These are phyloP conservation scores for Perizoma affinitatum DNA, from an alignment of 2,888 invertebrate species.

Conservation along the genomic window DNA sequence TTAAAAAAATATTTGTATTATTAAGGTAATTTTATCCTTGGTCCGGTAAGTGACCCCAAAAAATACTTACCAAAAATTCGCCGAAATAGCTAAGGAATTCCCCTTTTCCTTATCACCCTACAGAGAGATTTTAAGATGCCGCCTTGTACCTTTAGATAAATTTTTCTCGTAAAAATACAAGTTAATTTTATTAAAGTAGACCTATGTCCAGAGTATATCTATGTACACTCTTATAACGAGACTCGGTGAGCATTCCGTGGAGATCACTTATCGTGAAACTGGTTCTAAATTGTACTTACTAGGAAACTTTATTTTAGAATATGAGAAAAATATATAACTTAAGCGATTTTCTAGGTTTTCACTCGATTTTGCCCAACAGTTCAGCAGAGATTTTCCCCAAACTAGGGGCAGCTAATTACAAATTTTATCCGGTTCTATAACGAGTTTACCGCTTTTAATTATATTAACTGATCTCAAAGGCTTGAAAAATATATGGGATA, in stretches of 20 bases:
- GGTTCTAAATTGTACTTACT: constrained; percentile 7
- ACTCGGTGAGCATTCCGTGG: background rate
- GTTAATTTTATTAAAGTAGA: constrained; percentile 2
- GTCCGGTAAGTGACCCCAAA: background rate
- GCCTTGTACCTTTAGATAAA: background rate
- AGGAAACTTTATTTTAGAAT: background rate
- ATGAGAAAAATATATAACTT: too few species aligned
- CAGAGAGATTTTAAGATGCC: constrained; percentile 1
- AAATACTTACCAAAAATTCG: background rate
- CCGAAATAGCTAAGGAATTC: background rate
- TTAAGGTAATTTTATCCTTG: background rate
- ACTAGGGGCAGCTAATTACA: too few species aligned
- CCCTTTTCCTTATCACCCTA: constrained; percentile 7
- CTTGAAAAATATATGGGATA: too few species aligned
- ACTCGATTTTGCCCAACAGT: too few species aligned
- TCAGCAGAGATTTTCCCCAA: too few species aligned
- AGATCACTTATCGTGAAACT: constrained; percentile 6
- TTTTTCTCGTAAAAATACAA: constrained; percentile 3
- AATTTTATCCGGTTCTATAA: too few species aligned
- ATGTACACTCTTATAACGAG: background rate
- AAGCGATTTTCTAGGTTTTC: too few species aligned
- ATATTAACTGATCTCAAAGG: too few species aligned
- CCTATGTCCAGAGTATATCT: too few species aligned
- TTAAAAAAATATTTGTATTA: too few species aligned
- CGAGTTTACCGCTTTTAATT: too few species aligned